Evolutionary conservation across 2,888 invertebrate species (phyloP), one percentile per base, ranked within the genome.

Genomic region (Cryptus viduatorius): DNA sequence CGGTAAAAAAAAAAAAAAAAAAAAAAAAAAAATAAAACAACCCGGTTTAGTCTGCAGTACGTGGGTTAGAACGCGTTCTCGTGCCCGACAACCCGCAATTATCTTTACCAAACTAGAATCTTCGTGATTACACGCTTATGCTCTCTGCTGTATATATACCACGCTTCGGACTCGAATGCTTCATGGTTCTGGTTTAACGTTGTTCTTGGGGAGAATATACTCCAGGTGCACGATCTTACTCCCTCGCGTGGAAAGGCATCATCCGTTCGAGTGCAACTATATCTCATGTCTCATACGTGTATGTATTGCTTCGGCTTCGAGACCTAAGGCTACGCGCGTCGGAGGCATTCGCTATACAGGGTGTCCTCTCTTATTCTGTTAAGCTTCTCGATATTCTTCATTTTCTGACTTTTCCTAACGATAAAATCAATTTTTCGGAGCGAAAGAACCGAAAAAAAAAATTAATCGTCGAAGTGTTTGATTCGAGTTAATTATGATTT

Each of bases 51-150:
- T 77, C 53, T 75, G 71, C 76, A 72, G 75, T 83, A 77, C 73
- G 67, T 61, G 59, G 73, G 61, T 65, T 80, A 83, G 86, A 79
- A 86, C 61, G 72, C 81, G 71, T 71, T 76, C 81, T 75, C 79
- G 71, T 82, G 56, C 82, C 86, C 87, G 90, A 92, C 93, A 93
- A 92, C 92, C 92, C 72, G 86, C 90, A 92, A 93, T 93, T 93
- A 93, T 92, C 90, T 90, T 90, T 89, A 90, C 91, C 89, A 91
- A 93, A 92, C 93, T 93, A 92, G 92, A 93, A 92, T 92, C 91
- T 89, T 88, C 90, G 85, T 91, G 92, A 93, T 93, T 92, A 90
- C 89, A 91, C 87, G 88, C 88, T 91, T 87, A 86, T 85, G 76
- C 67, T 64, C 68, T 59, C 67, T 79, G 73, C 79, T 68, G 48